phyloP scores from a whole-genome alignment of 2,797 vertebrate genomes.

The Epinephelus awoara region DNA sequence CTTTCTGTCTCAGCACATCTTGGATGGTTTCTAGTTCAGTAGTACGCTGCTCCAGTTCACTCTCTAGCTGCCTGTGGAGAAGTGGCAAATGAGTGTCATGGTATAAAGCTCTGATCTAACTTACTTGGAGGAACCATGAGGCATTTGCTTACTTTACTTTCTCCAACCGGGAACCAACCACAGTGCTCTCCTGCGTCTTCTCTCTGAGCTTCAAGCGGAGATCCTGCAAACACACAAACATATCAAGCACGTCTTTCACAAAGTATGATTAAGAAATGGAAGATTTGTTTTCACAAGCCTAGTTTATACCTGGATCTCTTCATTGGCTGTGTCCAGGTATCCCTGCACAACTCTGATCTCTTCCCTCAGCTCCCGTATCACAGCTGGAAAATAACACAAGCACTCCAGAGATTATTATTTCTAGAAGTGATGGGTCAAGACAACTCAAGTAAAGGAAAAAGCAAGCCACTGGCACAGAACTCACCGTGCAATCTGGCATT shows the following conservation, averaged over 20 bases:
- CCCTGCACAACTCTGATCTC: slow-evolving; percentile 82
- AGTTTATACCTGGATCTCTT: slow-evolving; percentile 86
- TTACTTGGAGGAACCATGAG: not conserved
- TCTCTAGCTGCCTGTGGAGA: slow-evolving; percentile 82
- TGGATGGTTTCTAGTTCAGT: slow-evolving; percentile 66
- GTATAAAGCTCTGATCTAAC: not conserved
- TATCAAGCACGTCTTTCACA: not conserved
- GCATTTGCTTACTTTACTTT: slow-evolving; percentile 72
- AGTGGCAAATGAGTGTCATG: slow-evolving; percentile 21
- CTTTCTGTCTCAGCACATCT: slow-evolving; percentile 71
- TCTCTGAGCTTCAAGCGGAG: slow-evolving; percentile 77
- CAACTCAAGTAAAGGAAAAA: not conserved
- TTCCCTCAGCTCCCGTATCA: slow-evolving; percentile 81
- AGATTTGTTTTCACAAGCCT: not conserved
- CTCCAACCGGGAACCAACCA: slow-evolving; percentile 63
- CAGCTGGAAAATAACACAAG: slow-evolving; percentile 67
- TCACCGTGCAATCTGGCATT: slow-evolving; percentile 82
- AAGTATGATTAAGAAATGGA: not conserved
- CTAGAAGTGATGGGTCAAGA: not conserved
- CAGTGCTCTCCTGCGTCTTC: slow-evolving; percentile 54
- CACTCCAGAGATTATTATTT: not conserved
- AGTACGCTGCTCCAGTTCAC: slow-evolving; percentile 74
- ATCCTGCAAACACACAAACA: slow-evolving; percentile 72
- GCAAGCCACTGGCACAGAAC: slow-evolving; percentile 11
- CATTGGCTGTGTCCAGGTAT: slow-evolving; percentile 86